Evolutionary conservation across 2,888 invertebrate genomes (phyloP), one percentile per base, ranked within the genome.

Genomic region (Drosophila ezoana): DNA sequence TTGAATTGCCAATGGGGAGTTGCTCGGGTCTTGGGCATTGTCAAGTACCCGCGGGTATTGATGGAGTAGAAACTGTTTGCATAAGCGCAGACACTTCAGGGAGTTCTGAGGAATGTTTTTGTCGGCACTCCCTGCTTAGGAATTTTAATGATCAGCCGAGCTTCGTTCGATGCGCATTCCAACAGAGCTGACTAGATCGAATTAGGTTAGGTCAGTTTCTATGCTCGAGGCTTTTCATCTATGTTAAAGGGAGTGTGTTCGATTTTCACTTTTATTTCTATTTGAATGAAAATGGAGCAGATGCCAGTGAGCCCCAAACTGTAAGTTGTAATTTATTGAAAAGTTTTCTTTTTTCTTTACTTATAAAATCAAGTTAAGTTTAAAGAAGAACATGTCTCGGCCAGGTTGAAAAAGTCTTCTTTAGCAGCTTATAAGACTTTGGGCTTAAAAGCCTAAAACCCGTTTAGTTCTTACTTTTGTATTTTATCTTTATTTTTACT

Each of bases 11-110:
- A 44, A 41, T 69, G 51, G 81, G 72, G 63, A 79, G 49, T 61
- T 59, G 61, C 45, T 37, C 51, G 57, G 57, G 54, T 64, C 40
- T 56, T 64, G 8, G 60, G 49, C 63, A 62, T 78, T 59, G 38
- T 61, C 47, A 61, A 68, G 53, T 59, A 66, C 81, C 85, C 81
- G 6, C 48, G 71, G 65, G 81, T 51, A 67, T 79, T 69, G 56
- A 64, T 51, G 23, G 51, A 57, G 65, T 37, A 32, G 38, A 23
- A 45, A 41, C 56, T 51, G 74, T 53, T 73, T 75, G 62, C 53
- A 49, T 53, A 57, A 63, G 52, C 18, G 28, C 62, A 62, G 16
- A 14, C 37, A 51, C 68, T 68, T 60, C 43, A 20, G 75, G 73
- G 72, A 75, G 20, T 63, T 73, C n/a, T 14, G 10, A n/a, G 45